Conservation (phyloP, 2,797 vertebrate species). For the Channa striata region DNA sequence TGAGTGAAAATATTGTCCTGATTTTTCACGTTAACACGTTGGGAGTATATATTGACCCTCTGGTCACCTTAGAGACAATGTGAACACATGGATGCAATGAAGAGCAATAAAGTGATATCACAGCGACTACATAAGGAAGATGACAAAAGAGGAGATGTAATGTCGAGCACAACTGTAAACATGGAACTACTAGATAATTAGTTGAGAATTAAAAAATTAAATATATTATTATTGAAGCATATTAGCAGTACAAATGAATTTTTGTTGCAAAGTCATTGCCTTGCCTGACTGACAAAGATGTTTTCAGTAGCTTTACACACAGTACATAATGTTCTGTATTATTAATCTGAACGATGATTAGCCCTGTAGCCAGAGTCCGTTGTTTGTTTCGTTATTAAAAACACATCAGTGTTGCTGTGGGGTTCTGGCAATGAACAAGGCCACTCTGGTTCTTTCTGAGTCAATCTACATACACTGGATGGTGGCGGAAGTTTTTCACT, state of each 20-base stretch:
- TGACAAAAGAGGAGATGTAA: not conserved
- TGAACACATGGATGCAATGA: not conserved
- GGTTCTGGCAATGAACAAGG: not conserved
- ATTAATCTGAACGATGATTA: not conserved
- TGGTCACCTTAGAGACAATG: conserved; percentile 2
- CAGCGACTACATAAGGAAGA: not conserved
- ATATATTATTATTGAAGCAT: too few relatives aligned
- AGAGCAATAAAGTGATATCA: not conserved
- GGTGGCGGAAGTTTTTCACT: conserved; percentile 4
- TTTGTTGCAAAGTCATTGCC: not conserved
- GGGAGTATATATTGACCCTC: not conserved
- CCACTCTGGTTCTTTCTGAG: not conserved
- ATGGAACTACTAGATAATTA: too few relatives aligned
- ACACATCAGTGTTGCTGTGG: not conserved
- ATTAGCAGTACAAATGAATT: not conserved
- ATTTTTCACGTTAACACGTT: not conserved
- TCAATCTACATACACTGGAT: not conserved
- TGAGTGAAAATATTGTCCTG: not conserved
- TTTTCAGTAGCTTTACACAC: not conserved
- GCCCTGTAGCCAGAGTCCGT: not conserved
- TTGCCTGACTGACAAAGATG: not conserved
- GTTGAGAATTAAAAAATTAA: not conserved
- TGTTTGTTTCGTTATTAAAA: not conserved
- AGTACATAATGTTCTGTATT: not conserved
- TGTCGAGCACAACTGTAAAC: too few relatives aligned